A percentile compares a stretch with the other conserved stretches of the same genome.
Conservation (phyloP, 30 jellyfish, hydroid and myxozoan genomes). For the Cassiopea xamachana region DNA sequence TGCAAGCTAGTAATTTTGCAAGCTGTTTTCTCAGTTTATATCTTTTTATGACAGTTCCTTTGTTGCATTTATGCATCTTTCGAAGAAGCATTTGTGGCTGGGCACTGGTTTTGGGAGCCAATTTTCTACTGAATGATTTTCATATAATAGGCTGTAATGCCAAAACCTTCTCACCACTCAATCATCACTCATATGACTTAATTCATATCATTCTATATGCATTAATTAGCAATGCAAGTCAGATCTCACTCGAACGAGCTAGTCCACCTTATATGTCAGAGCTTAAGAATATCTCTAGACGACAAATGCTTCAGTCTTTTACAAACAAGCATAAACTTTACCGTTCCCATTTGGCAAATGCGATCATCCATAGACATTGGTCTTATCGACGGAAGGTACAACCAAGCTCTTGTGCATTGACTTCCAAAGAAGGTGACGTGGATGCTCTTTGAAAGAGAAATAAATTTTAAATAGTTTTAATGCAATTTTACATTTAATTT, state of each 20-base stretch:
- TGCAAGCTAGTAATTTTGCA: neutral
- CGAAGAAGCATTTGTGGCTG: too few species aligned
- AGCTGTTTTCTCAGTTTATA: neutral
- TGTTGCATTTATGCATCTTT: too few species aligned
- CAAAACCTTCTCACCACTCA: neutral
- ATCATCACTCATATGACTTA: neutral
- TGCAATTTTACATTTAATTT: neutral
- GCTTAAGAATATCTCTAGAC: too few species aligned
- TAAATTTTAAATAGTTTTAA: neutral
- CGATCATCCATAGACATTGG: conserved; percentile 67
- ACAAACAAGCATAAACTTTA: conserved; percentile 14
- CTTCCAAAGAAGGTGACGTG: conserved; percentile 92
- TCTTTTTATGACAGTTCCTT: neutral
- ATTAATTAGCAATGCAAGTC: neutral
- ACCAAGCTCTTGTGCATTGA: conserved; percentile 94
- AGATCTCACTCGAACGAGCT: neutral
- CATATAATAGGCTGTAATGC: neutral
- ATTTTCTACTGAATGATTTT: neutral
- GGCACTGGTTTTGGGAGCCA: neutral
- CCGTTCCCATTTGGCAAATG: conserved; percentile 79
- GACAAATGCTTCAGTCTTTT: too few species aligned
- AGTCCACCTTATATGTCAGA: neutral
- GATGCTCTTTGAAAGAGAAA: conserved; percentile 4
- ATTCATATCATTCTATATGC: neutral
- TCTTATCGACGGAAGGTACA: conserved; percentile 48